Evolutionary conservation across 1,140 invertebrate genomes (phyloP).

Genomic region (Portunus trituberculatus): DNA sequence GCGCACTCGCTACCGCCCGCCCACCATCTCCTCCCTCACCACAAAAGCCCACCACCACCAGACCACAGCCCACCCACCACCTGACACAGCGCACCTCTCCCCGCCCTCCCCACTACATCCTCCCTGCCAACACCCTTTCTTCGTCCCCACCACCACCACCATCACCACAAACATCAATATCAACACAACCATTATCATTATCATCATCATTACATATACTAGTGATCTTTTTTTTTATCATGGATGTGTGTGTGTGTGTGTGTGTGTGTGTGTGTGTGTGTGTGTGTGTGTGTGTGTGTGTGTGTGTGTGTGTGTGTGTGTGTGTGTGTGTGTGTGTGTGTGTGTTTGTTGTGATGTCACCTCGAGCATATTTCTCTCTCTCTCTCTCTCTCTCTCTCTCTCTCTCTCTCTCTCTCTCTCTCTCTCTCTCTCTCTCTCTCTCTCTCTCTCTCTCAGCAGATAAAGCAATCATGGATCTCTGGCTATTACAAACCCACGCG

Average conservation of each 20-base stretch:
- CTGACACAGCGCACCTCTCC: neutral
- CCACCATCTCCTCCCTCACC: slow-evolving; percentile 7
- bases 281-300: no score
- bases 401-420: slow-evolving; percentile 20
- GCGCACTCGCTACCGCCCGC: slow-evolving; percentile 7
- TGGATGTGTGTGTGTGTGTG: neutral
- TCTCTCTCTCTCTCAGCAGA: neutral
- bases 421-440: slow-evolving; percentile 20
- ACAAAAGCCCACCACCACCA: neutral
- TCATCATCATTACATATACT: neutral
- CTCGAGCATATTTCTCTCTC: neutral
- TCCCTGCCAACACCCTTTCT: no score
- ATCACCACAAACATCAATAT: neutral
- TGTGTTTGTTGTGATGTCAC: no score
- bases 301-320: neutral
- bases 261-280: no score
- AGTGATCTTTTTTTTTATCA: neutral
- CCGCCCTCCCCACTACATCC: no score
- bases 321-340: no score
- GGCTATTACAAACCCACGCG: no score
- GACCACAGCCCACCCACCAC: slow-evolving; percentile 13
- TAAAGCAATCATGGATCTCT: no score
- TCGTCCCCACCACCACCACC: neutral
- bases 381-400: slow-evolving; percentile 20
- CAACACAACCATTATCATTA: neutral